phyloP scores from a whole-genome alignment of 2,113 vertebrate species.

The Archilochus colubris region DNA sequence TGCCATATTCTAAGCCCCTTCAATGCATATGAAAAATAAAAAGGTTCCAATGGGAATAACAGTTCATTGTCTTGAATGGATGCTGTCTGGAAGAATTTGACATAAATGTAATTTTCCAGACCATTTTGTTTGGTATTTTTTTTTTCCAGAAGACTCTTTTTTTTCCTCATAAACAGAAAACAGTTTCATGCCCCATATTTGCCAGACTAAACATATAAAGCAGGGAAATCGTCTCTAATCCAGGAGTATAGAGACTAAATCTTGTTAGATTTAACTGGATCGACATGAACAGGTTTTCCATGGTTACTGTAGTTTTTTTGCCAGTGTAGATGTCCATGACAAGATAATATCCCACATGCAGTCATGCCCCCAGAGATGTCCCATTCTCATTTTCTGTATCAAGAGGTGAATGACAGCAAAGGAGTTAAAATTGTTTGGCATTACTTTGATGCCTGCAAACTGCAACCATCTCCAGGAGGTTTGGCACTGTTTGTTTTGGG shows the following conservation, averaged over 20 bases:
- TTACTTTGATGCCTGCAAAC: neutral
- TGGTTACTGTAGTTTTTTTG: neutral
- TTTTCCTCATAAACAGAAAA: neutral
- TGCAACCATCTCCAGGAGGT: neutral
- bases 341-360: neutral
- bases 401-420: neutral
- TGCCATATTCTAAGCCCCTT: neutral
- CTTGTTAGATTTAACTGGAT: neutral
- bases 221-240: neutral
- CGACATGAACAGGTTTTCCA: neutral
- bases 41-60: neutral
- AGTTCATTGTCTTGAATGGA: neutral
- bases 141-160: neutral
- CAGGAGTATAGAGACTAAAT: neutral
- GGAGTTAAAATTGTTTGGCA: neutral
- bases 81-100: conserved; percentile 1
- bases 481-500: neutral
- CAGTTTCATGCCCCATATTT: neutral
- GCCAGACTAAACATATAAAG: neutral
- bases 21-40: neutral
- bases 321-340: neutral
- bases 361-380: neutral
- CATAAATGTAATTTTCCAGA: conserved; percentile 4
- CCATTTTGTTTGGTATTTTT: neutral
- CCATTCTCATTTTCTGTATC: neutral